Percentiles rank a stretch among this genome's conserved stretches.
Evolutionary conservation across 2,888 invertebrate species (phyloP).

Genomic region (Osmoderma eremita): DNA sequence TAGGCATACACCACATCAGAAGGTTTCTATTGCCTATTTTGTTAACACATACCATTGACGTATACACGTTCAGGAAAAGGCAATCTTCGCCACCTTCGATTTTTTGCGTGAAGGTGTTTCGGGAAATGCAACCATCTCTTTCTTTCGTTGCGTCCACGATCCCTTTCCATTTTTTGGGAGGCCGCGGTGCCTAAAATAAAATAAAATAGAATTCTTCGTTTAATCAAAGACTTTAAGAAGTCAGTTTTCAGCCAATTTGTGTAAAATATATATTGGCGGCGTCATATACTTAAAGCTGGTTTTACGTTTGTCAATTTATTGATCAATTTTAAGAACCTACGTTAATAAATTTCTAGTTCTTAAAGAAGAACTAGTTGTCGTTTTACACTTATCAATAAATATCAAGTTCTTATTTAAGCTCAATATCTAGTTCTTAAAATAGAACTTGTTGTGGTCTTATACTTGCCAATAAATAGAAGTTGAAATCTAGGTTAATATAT

Average conservation of each 20-base stretch:
- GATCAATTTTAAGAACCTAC: too few species aligned
- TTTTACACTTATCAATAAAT: too few species aligned
- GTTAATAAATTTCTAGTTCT: too few species aligned
- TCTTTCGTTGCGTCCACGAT: constrained; percentile 61
- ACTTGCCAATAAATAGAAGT: too few species aligned
- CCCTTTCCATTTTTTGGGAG: constrained; percentile 61
- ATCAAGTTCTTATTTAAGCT: too few species aligned
- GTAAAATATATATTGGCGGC: background rate
- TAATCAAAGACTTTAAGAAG: background rate
- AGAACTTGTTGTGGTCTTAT: too few species aligned
- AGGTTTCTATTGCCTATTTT: background rate
- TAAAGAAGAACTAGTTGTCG: too few species aligned
- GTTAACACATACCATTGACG: constrained; percentile 47
- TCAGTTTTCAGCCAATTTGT: too few species aligned
- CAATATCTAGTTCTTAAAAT: too few species aligned
- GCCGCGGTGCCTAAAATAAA: constrained; percentile 59
- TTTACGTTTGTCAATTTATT: too few species aligned
- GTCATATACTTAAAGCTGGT: too few species aligned
- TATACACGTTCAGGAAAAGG: constrained; percentile 55
- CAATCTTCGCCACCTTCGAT: constrained; percentile 55
- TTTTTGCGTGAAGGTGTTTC: constrained; percentile 46
- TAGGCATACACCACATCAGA: background rate
- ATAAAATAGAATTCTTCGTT: background rate
- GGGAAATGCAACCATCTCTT: constrained; percentile 50
- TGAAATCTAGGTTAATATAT: too few species aligned